These are phyloP conservation scores for Sterna hirundo DNA, from an alignment of 2,113 vertebrate species.

Conservation along the genomic window DNA sequence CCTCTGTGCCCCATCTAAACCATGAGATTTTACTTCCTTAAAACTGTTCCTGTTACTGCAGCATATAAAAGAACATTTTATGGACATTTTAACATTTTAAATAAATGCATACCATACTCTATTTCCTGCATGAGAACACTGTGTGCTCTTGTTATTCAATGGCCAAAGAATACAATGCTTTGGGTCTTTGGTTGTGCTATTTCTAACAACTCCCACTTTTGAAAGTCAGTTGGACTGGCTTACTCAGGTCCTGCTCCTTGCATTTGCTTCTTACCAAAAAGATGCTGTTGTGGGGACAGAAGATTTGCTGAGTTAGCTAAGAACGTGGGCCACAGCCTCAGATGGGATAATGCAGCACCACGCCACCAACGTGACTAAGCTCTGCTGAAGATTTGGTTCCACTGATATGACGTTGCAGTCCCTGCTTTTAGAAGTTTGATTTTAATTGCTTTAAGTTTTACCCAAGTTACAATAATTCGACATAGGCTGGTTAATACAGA, in stretches of 20 bases:
- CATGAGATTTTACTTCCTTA: not conserved
- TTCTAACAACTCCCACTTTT: not conserved
- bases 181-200: not conserved
- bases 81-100: not conserved
- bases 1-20: not conserved
- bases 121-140: not conserved
- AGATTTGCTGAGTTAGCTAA: not conserved
- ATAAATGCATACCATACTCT: not conserved
- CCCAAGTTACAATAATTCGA: not conserved
- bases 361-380: not conserved
- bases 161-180: not conserved
- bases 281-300: not conserved
- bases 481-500: not conserved
- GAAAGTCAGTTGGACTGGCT: not conserved
- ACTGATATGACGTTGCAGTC: not conserved
- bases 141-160: not conserved
- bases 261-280: not conserved
- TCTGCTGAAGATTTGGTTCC: not conserved
- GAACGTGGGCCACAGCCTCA: not conserved
- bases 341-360: not conserved
- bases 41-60: not conserved
- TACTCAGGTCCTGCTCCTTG: not conserved
- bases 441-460: not conserved
- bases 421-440: not conserved
- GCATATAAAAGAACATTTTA: not conserved